phyloP scores from a whole-genome alignment of 1,140 invertebrate species.

The Tetramorium alpestre region DNA sequence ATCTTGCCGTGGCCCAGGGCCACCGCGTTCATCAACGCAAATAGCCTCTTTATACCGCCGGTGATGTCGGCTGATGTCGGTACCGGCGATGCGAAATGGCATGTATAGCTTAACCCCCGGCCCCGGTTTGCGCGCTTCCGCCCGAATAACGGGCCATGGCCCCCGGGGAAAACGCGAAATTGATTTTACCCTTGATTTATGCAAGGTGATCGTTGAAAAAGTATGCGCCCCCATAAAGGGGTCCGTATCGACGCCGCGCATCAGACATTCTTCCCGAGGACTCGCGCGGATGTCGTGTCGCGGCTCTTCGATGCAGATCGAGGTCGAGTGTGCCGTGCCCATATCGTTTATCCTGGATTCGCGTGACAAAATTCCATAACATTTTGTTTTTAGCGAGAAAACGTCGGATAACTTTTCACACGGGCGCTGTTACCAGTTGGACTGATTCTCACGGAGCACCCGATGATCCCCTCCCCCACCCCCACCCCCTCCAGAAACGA shows the following conservation, averaged over 20 bases:
- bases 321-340: neutral
- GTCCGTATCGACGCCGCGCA: slow-evolving; percentile 13
- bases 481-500: neutral
- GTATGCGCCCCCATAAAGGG: slow-evolving; percentile 45
- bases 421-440: neutral
- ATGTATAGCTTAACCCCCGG: slow-evolving; percentile 31
- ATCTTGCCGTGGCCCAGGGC: slow-evolving; percentile 68
- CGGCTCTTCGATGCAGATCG: neutral
- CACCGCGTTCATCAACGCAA: slow-evolving; percentile 72
- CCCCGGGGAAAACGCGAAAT: slow-evolving; percentile 67
- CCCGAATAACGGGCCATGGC: slow-evolving; percentile 36
- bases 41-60: slow-evolving; percentile 64
- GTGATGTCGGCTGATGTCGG: slow-evolving; percentile 37
- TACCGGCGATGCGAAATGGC: slow-evolving; percentile 19
- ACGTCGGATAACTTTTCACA: neutral
- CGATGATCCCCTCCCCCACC: neutral
- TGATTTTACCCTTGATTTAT: slow-evolving; percentile 74
- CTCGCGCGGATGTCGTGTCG: neutral
- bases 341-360: neutral
- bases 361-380: neutral
- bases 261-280: neutral
- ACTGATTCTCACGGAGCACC: neutral
- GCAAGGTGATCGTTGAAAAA: slow-evolving; percentile 59
- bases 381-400: slow-evolving; percentile 7
- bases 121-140: slow-evolving; percentile 14